These are phyloP conservation scores for Aptenodytes forsteri DNA, from an alignment of 2,113 vertebrate genomes.

Conservation along the genomic window DNA sequence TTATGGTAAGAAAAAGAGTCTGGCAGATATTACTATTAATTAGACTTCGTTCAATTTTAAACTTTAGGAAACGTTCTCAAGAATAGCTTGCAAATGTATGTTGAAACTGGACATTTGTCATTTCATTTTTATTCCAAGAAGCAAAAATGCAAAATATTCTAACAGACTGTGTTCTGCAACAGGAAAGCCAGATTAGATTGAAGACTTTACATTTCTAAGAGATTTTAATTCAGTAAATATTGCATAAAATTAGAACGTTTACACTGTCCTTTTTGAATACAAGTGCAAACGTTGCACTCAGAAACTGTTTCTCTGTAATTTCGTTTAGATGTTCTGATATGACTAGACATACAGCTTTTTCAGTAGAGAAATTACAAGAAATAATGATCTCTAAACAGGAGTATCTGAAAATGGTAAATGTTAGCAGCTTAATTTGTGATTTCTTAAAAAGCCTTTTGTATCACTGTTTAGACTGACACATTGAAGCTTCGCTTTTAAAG, in stretches of 20 bases:
- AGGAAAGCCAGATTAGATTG: slow-evolving; percentile 3
- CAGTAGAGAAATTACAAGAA: slow-evolving; percentile 68
- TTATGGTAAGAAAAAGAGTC: not conserved
- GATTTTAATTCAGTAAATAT: slow-evolving; percentile 62
- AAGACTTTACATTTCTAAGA: slow-evolving; percentile 29
- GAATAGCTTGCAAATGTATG: not conserved
- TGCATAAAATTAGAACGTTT: slow-evolving; percentile 45
- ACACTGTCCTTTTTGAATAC: not conserved
- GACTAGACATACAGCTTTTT: slow-evolving; percentile 64
- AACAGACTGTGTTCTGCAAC: not conserved
- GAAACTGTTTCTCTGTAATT: slow-evolving; percentile 57
- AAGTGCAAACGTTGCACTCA: slow-evolving; percentile 29
- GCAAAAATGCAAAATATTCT: not conserved
- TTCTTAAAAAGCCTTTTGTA: slow-evolving; percentile 73
- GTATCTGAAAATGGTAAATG: slow-evolving; percentile 69
- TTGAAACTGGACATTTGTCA: not conserved
- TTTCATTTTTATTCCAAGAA: not conserved
- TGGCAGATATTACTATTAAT: not conserved
- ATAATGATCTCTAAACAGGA: slow-evolving; percentile 75
- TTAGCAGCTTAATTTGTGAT: slow-evolving; percentile 73
- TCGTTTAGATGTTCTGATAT: slow-evolving; percentile 66
- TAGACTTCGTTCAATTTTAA: not conserved
- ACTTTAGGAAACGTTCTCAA: not conserved
- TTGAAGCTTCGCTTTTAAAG: slow-evolving; percentile 63
- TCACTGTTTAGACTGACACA: slow-evolving; percentile 69